phyloP scores from a whole-genome alignment of 2,113 vertebrate species.

The Phalacrocorax aristotelis region DNA sequence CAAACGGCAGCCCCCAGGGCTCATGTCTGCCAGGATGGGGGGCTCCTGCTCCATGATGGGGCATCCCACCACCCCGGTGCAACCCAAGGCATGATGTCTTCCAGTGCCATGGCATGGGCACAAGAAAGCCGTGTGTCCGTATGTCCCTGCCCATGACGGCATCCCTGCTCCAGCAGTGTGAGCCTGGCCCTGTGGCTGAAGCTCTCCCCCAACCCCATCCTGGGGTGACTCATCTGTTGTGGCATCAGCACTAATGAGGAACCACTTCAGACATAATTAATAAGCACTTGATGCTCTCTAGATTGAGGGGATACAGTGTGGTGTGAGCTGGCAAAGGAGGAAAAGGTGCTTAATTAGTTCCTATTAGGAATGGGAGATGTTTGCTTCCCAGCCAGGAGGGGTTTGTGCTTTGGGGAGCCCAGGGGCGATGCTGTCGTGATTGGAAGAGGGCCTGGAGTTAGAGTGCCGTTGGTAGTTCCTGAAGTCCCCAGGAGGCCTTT shows the following conservation, averaged over 20 bases:
- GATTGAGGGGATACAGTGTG: background rate
- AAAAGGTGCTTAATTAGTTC: conserved; percentile 16
- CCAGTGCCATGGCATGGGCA: background rate
- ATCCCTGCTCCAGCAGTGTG: rapidly evolving
- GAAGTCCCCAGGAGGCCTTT: background rate
- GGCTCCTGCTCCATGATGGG: background rate
- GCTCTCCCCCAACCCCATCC: background rate
- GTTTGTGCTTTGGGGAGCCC: background rate
- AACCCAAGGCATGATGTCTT: background rate
- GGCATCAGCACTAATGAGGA: background rate
- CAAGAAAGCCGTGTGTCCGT: background rate
- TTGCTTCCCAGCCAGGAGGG: background rate
- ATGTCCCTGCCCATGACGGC: rapidly evolving
- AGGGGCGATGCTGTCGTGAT: rapidly evolving
- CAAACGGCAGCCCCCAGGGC: background rate
- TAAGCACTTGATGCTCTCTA: conserved; percentile 45
- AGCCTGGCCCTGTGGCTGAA: background rate
- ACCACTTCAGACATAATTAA: conserved; percentile 41
- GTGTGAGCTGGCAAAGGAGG: background rate
- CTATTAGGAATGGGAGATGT: background rate
- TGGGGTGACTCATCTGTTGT: background rate
- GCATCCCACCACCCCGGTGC: background rate
- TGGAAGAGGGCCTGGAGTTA: background rate
- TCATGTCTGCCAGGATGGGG: background rate
- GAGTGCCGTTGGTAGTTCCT: rapidly evolving